Percentiles rank a stretch among this genome's conserved stretches.
These are phyloP conservation scores for Epinotia bilunana DNA, from an alignment of 2,888 invertebrate species.

Conservation along the genomic window DNA sequence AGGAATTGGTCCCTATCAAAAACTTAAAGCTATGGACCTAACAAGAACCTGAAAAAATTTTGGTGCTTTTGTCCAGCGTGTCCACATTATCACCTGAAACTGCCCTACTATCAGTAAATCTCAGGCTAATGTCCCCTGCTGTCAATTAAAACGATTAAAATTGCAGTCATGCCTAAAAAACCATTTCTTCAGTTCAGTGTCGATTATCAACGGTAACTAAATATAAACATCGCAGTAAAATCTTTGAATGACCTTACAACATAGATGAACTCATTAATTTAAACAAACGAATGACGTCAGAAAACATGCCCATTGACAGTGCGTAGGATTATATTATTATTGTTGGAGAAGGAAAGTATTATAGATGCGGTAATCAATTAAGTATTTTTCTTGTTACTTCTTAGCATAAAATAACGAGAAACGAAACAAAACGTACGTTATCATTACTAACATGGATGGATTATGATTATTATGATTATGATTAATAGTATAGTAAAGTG, in stretches of 20 bases:
- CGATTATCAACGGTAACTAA: constrained; percentile 28
- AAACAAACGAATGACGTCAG: constrained; percentile 35
- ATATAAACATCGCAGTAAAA: constrained; percentile 30
- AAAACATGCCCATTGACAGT: constrained; percentile 25
- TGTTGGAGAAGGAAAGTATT: neutral
- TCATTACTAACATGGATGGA: too few relatives aligned
- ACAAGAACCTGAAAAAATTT: too few relatives aligned
- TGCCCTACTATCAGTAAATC: too few relatives aligned
- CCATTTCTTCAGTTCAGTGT: neutral
- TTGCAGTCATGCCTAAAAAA: too few relatives aligned
- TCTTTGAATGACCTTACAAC: constrained; percentile 28
- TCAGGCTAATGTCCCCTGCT: too few relatives aligned
- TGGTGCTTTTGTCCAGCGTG: too few relatives aligned
- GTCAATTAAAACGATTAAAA: too few relatives aligned
- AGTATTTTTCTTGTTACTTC: neutral
- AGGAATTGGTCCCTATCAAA: too few relatives aligned
- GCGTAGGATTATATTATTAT: constrained; percentile 37
- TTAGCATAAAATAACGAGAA: neutral
- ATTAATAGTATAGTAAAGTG: too few relatives aligned
- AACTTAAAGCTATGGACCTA: too few relatives aligned
- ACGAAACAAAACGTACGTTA: neutral
- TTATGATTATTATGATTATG: too few relatives aligned
- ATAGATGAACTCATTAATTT: constrained; percentile 35
- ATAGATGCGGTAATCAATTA: neutral
- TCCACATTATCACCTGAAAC: too few relatives aligned